Base-by-base conservation (phyloP, 2,113 vertebrate genomes). In the Brienomyrus brachyistius region DNA sequence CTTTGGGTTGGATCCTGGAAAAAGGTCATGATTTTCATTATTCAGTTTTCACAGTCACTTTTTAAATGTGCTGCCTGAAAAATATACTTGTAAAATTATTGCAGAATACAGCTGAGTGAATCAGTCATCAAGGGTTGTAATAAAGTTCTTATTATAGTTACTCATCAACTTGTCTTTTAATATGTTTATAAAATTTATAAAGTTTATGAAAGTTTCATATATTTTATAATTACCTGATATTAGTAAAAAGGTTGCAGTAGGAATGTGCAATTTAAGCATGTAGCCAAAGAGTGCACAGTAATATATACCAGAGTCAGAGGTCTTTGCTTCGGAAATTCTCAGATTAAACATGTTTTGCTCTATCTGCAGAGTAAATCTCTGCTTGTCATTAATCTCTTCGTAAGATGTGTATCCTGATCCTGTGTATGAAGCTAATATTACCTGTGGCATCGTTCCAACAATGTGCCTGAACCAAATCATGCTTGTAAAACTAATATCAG, bases 291-390 rank as follows among this genome's bases (percentile, higher is more conserved):
- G 47, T 13, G 13, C 84, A 86, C 83, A 85, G 47, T 85, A 85
- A 48, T 85, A 85, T 45, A n/a, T 47, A 27, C 47, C 83, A 48
- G 83, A 23, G 43, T 85, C 83, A 50, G 83, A 50, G 19, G 45
- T n/a, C 23, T 85, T 23, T 48, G 45, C 21, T 10, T 85, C 4
- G 40, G 83, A 85, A 85, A 85, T 85, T n/a, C 45, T 45, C 43
- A 85, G 83, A 48, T 85, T 48, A 48, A 85, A 84, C 83, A 85
- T 48, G 83, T n/a, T 43, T 43, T 83, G 80, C 17, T 83, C 40
- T 15, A 7, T 83, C 35, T 83, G 80, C 35, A 83, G 10, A 47
- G 80, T 83, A 83, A 83, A 83, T 47, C 80, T 83, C 35, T 83
- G 77, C 9, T 4, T 82, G n/a, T 82, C 77, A 31, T 4, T 83